Conservation (phyloP, 37 sponge, comb jelly and placozoan genomes). For the Ianthella basta region DNA sequence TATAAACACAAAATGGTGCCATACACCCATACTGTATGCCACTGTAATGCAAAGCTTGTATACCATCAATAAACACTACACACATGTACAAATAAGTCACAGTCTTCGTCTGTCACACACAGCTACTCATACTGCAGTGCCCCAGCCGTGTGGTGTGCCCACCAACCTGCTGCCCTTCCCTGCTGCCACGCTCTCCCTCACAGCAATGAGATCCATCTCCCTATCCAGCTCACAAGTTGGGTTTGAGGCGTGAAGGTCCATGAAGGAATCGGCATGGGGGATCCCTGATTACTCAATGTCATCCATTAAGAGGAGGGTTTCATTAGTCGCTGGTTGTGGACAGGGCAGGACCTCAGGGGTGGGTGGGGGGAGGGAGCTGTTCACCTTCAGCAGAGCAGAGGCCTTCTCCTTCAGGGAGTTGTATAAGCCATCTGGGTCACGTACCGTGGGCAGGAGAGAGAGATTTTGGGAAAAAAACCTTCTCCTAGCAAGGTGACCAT, state of each 20-base stretch:
- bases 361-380: background rate
- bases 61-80: background rate
- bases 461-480: constrained; percentile 83
- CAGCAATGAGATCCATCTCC: constrained; percentile 73
- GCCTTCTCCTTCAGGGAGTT: constrained; percentile 44
- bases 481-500: constrained; percentile 76
- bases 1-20: too few relatives aligned
- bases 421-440: constrained; percentile 40
- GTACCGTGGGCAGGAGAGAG: constrained; percentile 71
- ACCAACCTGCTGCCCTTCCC: background rate
- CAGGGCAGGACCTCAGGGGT: background rate
- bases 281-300: background rate
- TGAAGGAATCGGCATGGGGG: background rate
- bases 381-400: background rate
- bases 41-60: too few relatives aligned
- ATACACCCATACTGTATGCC: too few relatives aligned
- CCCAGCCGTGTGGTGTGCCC: too few relatives aligned
- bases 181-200: constrained; percentile 48
- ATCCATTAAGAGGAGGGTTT: background rate
- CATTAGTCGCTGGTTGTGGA: background rate
- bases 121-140: too few relatives aligned
- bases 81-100: background rate
- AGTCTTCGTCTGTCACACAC: too few relatives aligned
- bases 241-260: background rate
- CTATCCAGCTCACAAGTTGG: constrained; percentile 50